Evolutionary conservation across 2,113 vertebrate species (phyloP).

Genomic region (Aspiorhynchus laticeps): DNA sequence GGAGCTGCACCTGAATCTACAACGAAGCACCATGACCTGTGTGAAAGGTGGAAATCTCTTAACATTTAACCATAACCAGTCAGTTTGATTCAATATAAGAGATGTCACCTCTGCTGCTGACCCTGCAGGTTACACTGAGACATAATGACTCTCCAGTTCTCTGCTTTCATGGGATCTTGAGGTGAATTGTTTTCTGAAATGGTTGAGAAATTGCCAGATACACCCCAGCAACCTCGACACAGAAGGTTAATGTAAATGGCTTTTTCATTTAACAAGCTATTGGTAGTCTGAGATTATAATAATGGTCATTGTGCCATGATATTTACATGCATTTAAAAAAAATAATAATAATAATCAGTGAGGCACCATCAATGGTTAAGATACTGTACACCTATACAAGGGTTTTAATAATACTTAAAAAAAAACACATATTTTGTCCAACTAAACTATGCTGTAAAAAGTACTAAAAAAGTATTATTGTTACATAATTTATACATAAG

Average conservation of each 20-base stretch:
- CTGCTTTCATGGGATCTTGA: conserved; percentile 15
- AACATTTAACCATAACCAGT: conserved; percentile 26
- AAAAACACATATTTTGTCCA: not conserved
- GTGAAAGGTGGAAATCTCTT: conserved; percentile 30
- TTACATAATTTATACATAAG: too few species aligned
- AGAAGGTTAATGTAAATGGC: conserved; percentile 8
- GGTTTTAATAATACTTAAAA: not conserved
- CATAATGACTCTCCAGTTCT: conserved; percentile 8
- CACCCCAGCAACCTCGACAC: not conserved
- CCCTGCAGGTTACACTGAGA: not conserved
- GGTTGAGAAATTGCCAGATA: conserved; percentile 1
- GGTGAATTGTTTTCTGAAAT: conserved; percentile 33
- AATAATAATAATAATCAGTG: not conserved
- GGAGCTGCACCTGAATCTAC: not conserved
- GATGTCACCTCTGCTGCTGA: not conserved
- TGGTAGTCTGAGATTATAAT: conserved; percentile 3
- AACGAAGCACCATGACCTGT: not conserved
- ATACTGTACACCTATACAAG: not conserved
- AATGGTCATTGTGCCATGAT: not conserved
- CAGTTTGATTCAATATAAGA: conserved; percentile 23
- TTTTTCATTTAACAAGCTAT: conserved; percentile 11
- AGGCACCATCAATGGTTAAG: too few species aligned
- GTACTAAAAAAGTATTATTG: too few species aligned
- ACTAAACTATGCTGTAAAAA: not conserved
- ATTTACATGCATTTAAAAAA: conserved; percentile 1